Conservation (phyloP, 2,888 invertebrate genomes). For the Limnephilus lunatus region DNA sequence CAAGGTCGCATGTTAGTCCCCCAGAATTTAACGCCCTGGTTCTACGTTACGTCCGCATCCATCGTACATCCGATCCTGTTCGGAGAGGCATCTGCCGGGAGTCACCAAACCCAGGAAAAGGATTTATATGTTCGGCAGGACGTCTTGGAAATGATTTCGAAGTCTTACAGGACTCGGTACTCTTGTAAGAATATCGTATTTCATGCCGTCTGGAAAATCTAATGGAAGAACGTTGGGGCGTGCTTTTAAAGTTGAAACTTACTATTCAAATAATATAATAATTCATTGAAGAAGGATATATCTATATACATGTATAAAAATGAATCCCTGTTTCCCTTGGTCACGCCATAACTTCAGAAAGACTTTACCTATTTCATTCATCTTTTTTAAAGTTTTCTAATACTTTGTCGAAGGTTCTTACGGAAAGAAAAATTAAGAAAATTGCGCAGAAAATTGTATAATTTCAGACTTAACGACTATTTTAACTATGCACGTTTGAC, state of each 20-base stretch:
- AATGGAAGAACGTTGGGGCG: background rate
- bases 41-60: background rate
- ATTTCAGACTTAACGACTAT: no score
- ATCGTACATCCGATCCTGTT: background rate
- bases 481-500: no score
- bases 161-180: background rate
- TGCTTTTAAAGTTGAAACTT: background rate
- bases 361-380: no score
- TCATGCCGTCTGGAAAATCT: background rate
- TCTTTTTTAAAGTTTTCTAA: no score
- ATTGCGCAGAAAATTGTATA: no score
- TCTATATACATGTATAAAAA: no score
- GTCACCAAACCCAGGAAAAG: background rate
- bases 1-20: background rate
- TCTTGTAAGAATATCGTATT: background rate
- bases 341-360: no score
- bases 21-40: background rate
- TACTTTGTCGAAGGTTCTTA: no score
- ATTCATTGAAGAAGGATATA: no score
- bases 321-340: no score
- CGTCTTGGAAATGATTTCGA: background rate
- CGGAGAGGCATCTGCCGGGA: background rate
- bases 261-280: no score
- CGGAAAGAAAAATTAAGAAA: no score
- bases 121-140: background rate